Evolutionary conservation across 1,140 invertebrate genomes (phyloP).

Genomic region (Camponotus pennsylvanicus): DNA sequence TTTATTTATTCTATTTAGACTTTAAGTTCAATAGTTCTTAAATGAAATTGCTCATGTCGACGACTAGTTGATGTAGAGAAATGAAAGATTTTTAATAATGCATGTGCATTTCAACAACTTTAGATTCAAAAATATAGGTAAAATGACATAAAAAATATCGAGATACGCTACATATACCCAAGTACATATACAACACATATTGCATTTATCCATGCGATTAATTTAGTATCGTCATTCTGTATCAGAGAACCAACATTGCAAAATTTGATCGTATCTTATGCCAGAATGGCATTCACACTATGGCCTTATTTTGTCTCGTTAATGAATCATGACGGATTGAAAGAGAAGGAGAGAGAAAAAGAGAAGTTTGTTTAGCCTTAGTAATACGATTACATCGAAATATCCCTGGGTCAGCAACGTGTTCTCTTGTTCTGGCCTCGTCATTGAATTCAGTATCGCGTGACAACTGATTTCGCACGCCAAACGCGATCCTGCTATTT

Average conservation of each 20-base stretch:
- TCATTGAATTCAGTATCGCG: conserved; percentile 33
- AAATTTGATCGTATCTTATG: conserved; percentile 1
- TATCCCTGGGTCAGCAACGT: neutral
- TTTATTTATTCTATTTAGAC: neutral
- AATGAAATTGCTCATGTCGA: neutral
- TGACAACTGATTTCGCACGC: conserved; percentile 51
- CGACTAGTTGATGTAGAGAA: neutral
- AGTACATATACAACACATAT: neutral
- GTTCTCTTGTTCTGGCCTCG: conserved; percentile 34
- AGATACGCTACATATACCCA: neutral
- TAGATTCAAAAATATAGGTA: neutral
- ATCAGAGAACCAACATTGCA: neutral
- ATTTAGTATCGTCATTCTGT: conserved; percentile 34
- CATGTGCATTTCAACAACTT: neutral
- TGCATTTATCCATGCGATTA: neutral
- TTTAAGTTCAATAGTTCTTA: no score
- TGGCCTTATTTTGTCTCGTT: conserved; percentile 6
- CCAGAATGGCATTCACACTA: conserved; percentile 10
- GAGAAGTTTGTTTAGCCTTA: conserved; percentile 6
- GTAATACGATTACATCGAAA: conserved; percentile 33
- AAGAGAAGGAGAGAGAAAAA: neutral
- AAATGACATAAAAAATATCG: conserved; percentile 9
- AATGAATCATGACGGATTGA: conserved; percentile 36
- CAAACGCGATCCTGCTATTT: conserved; percentile 28
- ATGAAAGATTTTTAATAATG: neutral